These are phyloP conservation scores for Eupithecia insigniata DNA, from an alignment of 2,888 invertebrate species.

Conservation along the genomic window DNA sequence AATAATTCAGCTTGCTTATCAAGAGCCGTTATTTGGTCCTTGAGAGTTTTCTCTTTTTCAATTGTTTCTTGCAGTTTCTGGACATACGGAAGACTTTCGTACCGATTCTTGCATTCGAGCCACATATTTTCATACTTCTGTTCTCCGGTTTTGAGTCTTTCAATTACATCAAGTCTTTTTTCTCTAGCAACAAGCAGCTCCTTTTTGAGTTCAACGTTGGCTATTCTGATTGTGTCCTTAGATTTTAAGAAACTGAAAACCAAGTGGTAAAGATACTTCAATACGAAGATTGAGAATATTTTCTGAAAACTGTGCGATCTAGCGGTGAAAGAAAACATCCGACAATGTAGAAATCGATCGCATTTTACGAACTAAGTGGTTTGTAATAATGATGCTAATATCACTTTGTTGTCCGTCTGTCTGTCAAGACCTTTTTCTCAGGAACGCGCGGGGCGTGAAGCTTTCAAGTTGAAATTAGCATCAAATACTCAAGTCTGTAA, in stretches of 20 bases:
- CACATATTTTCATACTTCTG: conserved; percentile 70
- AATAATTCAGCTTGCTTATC: conserved; percentile 53
- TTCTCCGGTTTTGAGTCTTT: conserved; percentile 58
- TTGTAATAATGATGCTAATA: no score
- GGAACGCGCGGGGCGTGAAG: no score
- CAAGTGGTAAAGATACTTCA: neutral
- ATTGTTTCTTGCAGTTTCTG: conserved; percentile 56
- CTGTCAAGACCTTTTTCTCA: no score
- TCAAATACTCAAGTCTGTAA: no score
- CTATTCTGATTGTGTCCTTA: conserved; percentile 60
- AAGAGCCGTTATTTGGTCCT: conserved; percentile 52
- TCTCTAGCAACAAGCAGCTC: conserved; percentile 63
- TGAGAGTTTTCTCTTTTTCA: conserved; percentile 50
- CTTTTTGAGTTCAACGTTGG: conserved; percentile 67
- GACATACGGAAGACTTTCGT: conserved; percentile 69
- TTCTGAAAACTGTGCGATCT: neutral
- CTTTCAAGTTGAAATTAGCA: no score
- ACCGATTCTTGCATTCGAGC: conserved; percentile 62
- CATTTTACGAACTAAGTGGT: no score
- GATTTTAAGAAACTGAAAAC: conserved; percentile 36
- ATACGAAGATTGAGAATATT: neutral
- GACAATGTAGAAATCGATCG: no score
- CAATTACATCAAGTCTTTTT: conserved; percentile 53
- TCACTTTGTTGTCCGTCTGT: no score
- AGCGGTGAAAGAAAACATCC: neutral